These are phyloP conservation scores for Lutra lutra DNA, from an alignment of 2,797 vertebrate genomes.

Conservation along the genomic window DNA sequence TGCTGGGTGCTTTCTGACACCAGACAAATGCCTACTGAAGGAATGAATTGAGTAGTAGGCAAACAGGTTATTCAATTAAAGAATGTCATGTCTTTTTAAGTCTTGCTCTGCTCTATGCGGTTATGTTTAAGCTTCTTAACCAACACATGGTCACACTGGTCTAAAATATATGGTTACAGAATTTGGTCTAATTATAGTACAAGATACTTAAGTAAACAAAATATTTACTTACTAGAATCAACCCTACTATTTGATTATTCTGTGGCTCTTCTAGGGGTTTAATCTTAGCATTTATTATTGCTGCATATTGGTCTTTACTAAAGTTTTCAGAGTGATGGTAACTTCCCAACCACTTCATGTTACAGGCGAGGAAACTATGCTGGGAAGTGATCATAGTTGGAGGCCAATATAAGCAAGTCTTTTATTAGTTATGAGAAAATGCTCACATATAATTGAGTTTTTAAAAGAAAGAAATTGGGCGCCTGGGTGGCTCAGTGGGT, in stretches of 20 bases:
- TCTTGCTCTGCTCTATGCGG: neutral
- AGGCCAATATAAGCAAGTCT: neutral
- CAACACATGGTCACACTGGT: neutral
- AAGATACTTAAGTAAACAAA: neutral
- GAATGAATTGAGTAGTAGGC: neutral
- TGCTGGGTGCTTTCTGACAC: neutral
- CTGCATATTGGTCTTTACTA: neutral
- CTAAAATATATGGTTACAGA: neutral
- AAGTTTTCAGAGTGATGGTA: neutral
- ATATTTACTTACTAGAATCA: neutral
- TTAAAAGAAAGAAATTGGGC: neutral
- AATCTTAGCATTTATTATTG: neutral
- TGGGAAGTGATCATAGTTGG: neutral
- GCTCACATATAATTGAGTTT: neutral
- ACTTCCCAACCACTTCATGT: neutral
- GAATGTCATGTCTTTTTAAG: neutral
- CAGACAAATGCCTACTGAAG: neutral
- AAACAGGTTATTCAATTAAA: neutral
- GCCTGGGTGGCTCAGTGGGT: too few species aligned
- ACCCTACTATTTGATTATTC: neutral
- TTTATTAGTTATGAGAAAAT: neutral
- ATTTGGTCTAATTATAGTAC: neutral
- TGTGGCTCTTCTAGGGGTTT: conserved; percentile 12
- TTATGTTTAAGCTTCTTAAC: neutral
- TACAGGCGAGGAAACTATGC: neutral